A percentile compares a stretch with the other conserved stretches of the same genome.
Conservation (phyloP, 2,888 invertebrate genomes). For the Oligia strigilis region DNA sequence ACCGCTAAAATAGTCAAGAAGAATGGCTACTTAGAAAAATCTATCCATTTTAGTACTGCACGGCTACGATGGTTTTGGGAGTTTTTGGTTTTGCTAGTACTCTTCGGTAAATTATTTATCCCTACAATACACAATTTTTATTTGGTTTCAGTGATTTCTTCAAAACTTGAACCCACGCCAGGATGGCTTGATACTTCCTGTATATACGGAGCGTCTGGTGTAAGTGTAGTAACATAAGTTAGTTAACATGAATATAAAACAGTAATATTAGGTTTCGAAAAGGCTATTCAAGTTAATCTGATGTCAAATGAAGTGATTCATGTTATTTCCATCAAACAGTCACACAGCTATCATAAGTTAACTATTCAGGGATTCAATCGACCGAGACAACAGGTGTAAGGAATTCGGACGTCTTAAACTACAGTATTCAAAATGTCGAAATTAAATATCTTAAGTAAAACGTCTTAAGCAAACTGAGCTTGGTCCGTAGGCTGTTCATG, state of each 20-base stretch:
- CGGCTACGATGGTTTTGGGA: neutral
- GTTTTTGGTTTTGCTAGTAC: neutral
- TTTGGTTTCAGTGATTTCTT: neutral
- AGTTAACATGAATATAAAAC: neutral
- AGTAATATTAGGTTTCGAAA: neutral
- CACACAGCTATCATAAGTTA: neutral
- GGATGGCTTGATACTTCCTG: conserved; percentile 34
- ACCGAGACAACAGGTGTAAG: neutral
- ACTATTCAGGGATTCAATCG: neutral
- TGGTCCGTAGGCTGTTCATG: neutral
- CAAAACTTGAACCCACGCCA: conserved; percentile 27
- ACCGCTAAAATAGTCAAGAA: too few species aligned
- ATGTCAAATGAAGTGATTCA: too few species aligned
- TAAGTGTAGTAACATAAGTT: neutral
- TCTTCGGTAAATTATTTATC: too few species aligned
- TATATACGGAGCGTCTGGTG: conserved; percentile 16
- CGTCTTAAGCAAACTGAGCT: too few species aligned
- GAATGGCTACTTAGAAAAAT: too few species aligned
- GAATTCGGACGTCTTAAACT: neutral
- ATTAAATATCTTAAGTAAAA: neutral
- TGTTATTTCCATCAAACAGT: too few species aligned
- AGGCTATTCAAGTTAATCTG: neutral
- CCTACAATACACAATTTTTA: neutral
- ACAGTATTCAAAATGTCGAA: neutral
- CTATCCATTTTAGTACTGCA: too few species aligned